Conservation (phyloP, 1,140 invertebrate species). For the Drosophila sp. region DNA sequence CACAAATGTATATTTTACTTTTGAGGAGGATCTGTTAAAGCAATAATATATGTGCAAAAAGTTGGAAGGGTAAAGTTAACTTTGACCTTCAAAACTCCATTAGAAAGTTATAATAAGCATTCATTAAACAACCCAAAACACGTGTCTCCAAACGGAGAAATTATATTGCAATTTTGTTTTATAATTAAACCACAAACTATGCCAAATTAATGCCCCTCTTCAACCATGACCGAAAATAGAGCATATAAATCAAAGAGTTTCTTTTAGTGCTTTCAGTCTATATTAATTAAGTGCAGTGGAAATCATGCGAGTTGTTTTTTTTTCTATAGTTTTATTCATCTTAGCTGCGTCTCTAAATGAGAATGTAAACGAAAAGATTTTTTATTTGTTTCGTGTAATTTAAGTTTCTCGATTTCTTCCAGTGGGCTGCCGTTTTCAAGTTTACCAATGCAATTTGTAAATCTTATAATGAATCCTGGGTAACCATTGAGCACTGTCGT, state of each 20-base stretch:
- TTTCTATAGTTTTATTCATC: too few species aligned
- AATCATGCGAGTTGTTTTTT: too few species aligned
- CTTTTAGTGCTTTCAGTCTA: too few species aligned
- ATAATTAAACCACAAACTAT: too few species aligned
- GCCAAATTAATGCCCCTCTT: background rate
- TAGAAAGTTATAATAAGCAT: too few species aligned
- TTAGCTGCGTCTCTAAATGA: background rate
- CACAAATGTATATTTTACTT: conserved; percentile 19
- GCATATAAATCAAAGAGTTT: background rate
- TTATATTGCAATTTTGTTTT: too few species aligned
- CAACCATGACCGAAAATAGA: background rate
- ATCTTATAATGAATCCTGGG: conserved; percentile 22
- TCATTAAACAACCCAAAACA: too few species aligned
- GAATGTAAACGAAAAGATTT: background rate
- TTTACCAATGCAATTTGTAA: conserved; percentile 42
- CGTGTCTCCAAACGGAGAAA: too few species aligned
- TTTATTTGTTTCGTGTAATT: background rate
- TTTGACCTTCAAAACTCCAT: too few species aligned
- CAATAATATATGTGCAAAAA: background rate
- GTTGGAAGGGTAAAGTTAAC: too few species aligned
- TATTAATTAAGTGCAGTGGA: too few species aligned
- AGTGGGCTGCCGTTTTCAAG: conserved; percentile 19
- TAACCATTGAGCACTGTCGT: conserved; percentile 16
- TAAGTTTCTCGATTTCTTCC: background rate
- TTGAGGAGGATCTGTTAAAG: background rate